Conservation (phyloP, 2,113 vertebrate genomes). For the Atherinomorus stipes region DNA sequence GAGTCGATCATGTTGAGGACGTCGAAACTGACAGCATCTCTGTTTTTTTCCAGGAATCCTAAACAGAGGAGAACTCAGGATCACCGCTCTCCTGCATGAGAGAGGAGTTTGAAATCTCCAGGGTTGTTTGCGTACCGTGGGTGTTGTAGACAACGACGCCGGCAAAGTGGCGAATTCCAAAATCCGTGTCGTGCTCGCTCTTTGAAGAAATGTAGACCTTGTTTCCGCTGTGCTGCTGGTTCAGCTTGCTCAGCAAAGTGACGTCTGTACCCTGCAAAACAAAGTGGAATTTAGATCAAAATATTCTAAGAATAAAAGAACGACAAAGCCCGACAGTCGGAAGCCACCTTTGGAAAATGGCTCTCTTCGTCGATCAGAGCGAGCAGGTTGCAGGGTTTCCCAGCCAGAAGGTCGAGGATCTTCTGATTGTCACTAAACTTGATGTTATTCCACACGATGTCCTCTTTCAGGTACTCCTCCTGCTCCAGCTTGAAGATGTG, state of each 20-base stretch:
- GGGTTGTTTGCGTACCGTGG: conserved; percentile 81
- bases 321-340: neutral
- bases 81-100: neutral
- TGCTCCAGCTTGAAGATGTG: conserved; percentile 95
- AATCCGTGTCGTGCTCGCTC: conserved; percentile 84
- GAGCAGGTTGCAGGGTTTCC: conserved; percentile 90
- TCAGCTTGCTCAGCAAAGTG: conserved; percentile 92
- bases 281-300: neutral
- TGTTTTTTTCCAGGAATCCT: conserved; percentile 98
- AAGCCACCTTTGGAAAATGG: conserved; percentile 89
- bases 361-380: conserved; percentile 96
- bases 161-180: conserved; percentile 92
- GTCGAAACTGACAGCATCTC: conserved; percentile 89
- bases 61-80: neutral
- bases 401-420: conserved; percentile 87
- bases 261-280: conserved; percentile 88
- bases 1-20: conserved; percentile 86
- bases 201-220: conserved; percentile 85
- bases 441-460: conserved; percentile 88
- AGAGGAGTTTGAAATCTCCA: too few species aligned
- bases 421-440: conserved; percentile 87
- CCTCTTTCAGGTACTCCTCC: conserved; percentile 89
- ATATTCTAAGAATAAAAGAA: neutral
- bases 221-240: conserved; percentile 80
- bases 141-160: conserved; percentile 89